phyloP scores from a whole-genome alignment of 2,888 invertebrate species.

The Oscheius sp. region DNA sequence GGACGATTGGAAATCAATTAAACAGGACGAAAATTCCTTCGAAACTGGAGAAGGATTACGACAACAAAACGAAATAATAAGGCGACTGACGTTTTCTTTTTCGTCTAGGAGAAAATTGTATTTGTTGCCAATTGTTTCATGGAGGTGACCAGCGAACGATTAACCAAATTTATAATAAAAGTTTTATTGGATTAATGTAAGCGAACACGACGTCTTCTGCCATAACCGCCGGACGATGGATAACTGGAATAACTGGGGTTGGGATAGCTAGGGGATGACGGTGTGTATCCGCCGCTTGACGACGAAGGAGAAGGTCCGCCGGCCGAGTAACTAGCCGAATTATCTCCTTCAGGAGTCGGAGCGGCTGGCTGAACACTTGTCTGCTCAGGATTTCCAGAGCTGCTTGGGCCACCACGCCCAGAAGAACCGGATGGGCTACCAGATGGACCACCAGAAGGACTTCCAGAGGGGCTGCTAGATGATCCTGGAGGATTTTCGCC shows the following conservation, averaged over 20 bases:
- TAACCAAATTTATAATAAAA: not conserved
- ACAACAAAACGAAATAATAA: too few relatives aligned
- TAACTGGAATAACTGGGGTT: not conserved
- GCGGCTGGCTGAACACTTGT: constrained; percentile 4
- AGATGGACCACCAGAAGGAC: not conserved
- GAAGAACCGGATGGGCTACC: not conserved
- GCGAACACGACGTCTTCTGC: constrained; percentile 24
- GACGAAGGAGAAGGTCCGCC: constrained; percentile 12
- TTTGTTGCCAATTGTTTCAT: not conserved
- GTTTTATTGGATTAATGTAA: constrained; percentile 20
- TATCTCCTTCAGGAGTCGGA: constrained; percentile 19
- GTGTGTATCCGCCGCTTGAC: constrained; percentile 14
- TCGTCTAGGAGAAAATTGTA: too few relatives aligned
- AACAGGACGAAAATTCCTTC: too few relatives aligned
- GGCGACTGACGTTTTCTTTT: too few relatives aligned
- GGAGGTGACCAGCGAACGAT: not conserved
- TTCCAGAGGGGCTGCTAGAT: not conserved
- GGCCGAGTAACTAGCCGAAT: not conserved
- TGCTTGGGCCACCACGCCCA: not conserved
- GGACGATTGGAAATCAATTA: too few relatives aligned
- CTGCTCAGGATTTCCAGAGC: constrained; percentile 2
- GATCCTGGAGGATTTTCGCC: constrained; percentile 17
- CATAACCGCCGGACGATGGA: constrained; percentile 21
- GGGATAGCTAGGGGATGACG: constrained; percentile 6
- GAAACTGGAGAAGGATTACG: too few relatives aligned